These are phyloP conservation scores for Apis dorsata DNA, from an alignment of 1,140 invertebrate species.

Conservation along the genomic window DNA sequence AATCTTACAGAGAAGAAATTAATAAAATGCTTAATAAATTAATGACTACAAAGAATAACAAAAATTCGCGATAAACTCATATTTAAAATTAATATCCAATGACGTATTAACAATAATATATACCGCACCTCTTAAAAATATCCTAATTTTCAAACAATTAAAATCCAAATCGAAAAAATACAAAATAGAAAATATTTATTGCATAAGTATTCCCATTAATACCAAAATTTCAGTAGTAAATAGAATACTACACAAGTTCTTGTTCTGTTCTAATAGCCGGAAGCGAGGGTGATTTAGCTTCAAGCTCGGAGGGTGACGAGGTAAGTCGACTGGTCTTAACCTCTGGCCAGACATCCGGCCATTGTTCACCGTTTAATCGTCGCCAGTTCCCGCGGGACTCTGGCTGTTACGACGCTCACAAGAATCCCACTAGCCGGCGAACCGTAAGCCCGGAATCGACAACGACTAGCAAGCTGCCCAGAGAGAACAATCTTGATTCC, in stretches of 20 bases:
- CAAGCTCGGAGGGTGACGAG: constrained; percentile 88
- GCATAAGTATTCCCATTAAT: background rate
- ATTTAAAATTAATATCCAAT: no score
- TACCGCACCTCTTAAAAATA: no score
- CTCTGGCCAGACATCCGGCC: constrained; percentile 75
- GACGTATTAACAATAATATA: no score
- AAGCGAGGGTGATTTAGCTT: constrained; percentile 85
- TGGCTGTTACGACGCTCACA: constrained; percentile 87
- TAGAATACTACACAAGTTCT: background rate
- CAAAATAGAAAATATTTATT: no score
- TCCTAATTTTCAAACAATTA: no score
- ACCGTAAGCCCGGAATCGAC: constrained; percentile 71
- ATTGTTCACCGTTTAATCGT: constrained; percentile 85
- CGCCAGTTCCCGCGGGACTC: constrained; percentile 89
- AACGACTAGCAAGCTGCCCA: constrained; percentile 64
- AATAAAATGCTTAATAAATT: no score
- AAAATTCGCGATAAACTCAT: no score
- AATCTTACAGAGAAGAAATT: no score
- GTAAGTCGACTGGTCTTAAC: constrained; percentile 79
- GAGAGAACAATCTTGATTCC: constrained; percentile 76
- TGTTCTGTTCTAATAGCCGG: constrained; percentile 77
- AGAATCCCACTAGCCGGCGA: constrained; percentile 75
- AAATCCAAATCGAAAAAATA: no score
- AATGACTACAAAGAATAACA: no score
- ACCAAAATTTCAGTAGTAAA: background rate